Evolutionary conservation across 2,888 invertebrate genomes (phyloP).

Genomic region (Dicyrtoma fusca): DNA sequence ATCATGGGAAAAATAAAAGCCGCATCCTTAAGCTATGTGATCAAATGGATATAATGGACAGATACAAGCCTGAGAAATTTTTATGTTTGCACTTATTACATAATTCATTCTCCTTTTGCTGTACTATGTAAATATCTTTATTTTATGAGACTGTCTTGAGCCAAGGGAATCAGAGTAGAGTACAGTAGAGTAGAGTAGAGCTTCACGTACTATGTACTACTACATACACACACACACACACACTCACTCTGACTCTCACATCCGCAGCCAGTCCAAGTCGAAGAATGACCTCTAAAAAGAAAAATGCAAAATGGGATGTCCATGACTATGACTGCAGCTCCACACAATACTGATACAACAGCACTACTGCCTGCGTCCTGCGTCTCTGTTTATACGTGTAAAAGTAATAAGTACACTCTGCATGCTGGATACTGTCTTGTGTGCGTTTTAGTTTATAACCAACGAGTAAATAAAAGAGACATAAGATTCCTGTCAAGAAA

Average conservation of each 20-base stretch:
- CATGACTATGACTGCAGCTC: constrained; percentile 4
- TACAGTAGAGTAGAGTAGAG: neutral
- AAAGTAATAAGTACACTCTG: no score
- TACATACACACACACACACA: neutral
- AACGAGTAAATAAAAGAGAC: no score
- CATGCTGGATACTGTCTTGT: no score
- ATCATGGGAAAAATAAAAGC: constrained; percentile 35
- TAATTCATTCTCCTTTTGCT: constrained; percentile 19
- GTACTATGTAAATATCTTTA: constrained; percentile 13
- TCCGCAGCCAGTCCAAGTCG: neutral
- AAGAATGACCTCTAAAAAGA: constrained; percentile 24
- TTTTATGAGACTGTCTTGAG: neutral
- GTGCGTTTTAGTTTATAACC: no score
- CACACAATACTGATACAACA: neutral
- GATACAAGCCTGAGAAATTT: constrained; percentile 30
- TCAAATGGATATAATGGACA: neutral
- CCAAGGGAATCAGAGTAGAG: neutral
- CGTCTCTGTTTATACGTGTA: no score
- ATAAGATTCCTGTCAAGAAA: neutral
- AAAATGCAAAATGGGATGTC: constrained; percentile 12
- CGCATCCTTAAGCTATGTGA: constrained; percentile 27
- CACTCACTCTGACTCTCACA: neutral
- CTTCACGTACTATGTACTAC: neutral
- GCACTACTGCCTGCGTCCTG: no score
- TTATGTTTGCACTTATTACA: constrained; percentile 31